Base-by-base conservation (phyloP, 2,888 invertebrate species). In the Lepidochitona cinerea region DNA sequence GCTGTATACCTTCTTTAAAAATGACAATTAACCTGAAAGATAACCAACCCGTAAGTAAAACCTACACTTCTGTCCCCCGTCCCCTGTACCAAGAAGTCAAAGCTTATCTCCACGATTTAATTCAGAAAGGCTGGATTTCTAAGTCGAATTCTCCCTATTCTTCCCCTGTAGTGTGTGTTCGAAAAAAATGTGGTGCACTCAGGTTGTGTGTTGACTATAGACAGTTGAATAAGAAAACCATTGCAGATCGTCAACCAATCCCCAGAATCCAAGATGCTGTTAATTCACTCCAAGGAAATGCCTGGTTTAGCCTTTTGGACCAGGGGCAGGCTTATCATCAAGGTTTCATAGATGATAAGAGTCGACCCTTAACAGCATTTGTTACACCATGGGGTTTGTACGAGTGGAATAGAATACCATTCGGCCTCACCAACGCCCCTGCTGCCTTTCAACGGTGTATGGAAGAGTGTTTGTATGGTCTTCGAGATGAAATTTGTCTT, bases 41-140 rank as follows among this genome's bases (percentile, higher is more conserved):
- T 49, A n/a, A 68, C 1, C 33, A n/a, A 1, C 79, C 79, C 9
- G 80, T 81, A 14, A 64, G 75, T 49, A 69, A 71, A 9, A 37
- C 70, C 5, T 82, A 81, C 41, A 64, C 29, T 7, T 71, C 79
- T 4, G 65, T 82, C 32, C 81, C 77, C 29, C 54, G 36, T 37
- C 78, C 80, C 9, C 59, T 80, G 9, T 77, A 74, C 68, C n/a
- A 77, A 35, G 81, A 82, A 59, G 81, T 81, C 1, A 81, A 81
- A 53, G 76, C 75, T 52, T 82, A 79, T 37, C 26, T 82, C 23
- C 41, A 52, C 7, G 75, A 78, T 52, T 49, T 80, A 9, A 9
- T 79, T 9, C 35, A 14, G 9, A 71, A 71, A 33, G 76, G 76
- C 5, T 82, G 70, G 71, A 77, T 81, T 9, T 71, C 52, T 3